Evolutionary conservation across 2,888 invertebrate species (phyloP).

Genomic region (Lithosia quadra): DNA sequence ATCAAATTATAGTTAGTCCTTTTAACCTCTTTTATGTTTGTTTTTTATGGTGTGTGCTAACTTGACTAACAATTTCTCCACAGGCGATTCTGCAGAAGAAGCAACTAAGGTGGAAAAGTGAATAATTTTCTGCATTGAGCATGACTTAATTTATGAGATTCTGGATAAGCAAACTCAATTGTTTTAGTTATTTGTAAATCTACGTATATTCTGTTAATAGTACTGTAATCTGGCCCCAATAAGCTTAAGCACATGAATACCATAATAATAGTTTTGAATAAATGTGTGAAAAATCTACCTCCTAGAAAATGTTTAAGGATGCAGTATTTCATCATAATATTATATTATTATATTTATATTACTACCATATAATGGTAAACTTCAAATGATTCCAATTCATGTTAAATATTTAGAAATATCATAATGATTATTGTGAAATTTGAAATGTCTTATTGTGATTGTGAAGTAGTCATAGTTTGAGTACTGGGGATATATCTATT

Average conservation of each 20-base stretch:
- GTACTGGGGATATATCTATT: slow-evolving; percentile 11
- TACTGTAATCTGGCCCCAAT: slow-evolving; percentile 61
- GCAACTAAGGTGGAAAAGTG: slow-evolving; percentile 51
- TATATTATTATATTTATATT: slow-evolving; percentile 5
- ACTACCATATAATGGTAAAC: slow-evolving; percentile 49
- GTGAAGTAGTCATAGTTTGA: slow-evolving; percentile 25
- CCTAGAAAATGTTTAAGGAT: slow-evolving; percentile 50
- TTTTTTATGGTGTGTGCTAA: slow-evolving; percentile 32
- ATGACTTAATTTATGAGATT: slow-evolving; percentile 42
- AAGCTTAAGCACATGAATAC: slow-evolving; percentile 46
- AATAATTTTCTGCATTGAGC: slow-evolving; percentile 54
- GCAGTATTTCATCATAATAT: slow-evolving; percentile 49
- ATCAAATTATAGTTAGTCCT: neutral
- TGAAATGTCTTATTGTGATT: neutral
- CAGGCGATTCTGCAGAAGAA: slow-evolving; percentile 55
- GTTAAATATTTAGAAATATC: slow-evolving; percentile 30
- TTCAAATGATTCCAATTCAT: slow-evolving; percentile 30
- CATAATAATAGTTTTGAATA: slow-evolving; percentile 28
- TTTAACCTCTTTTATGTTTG: neutral
- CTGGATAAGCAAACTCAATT: slow-evolving; percentile 33
- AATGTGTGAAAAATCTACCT: slow-evolving; percentile 53
- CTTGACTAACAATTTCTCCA: slow-evolving; percentile 62
- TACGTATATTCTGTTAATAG: slow-evolving; percentile 57
- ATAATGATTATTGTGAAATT: slow-evolving; percentile 32
- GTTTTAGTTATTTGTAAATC: slow-evolving; percentile 49